Base-by-base conservation (phyloP, 1,140 invertebrate species). In the Drosophila nikananu region DNA sequence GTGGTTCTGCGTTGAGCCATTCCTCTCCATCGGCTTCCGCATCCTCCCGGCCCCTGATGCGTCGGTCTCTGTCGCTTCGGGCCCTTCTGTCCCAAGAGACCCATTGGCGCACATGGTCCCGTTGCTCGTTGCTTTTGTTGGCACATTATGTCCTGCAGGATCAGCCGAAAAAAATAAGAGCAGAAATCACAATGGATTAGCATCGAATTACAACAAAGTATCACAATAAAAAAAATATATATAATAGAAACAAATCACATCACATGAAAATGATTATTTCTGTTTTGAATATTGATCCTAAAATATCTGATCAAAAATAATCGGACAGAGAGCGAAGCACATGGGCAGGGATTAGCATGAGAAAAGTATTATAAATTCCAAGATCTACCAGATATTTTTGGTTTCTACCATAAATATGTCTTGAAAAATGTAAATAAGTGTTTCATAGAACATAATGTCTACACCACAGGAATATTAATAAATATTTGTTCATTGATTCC, bases 1-100 rank as follows among this genome's bases (percentile, higher is more conserved):
- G 97, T 98, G 96, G 96, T 97, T 95, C 97, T 95, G 94, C 97
- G 96, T 95, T 97, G 97, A 94, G 96, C 96, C 96, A 96, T 96
- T 94, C 96, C 97, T 95, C 97, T 97, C 97, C 97, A 97, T 80
- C 96, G 92, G 78, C 91, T 93, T 89, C 92, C 92, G 92, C 92
- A 93, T 80, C 92, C 92, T 65, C 92, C 92, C 86, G 92, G 92
- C 87, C 92, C 91, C 91, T 92, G 91, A 93, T 93, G 92, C 78
- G 92, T 93, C 92, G 92, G 92, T 93, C 92, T 93, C 91, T 93
- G 92, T 86, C 92, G 92, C 86, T 93, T 93, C 92, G 91, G 92
- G 91, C 92, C 91, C 87, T 87, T 92, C 91, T 93, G 91, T 67
- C 78, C 92, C 87, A 91, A 93, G 32, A 93, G 87, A 67, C 90